phyloP scores from a whole-genome alignment of 2,797 vertebrate species.

The Varecia variegata region DNA sequence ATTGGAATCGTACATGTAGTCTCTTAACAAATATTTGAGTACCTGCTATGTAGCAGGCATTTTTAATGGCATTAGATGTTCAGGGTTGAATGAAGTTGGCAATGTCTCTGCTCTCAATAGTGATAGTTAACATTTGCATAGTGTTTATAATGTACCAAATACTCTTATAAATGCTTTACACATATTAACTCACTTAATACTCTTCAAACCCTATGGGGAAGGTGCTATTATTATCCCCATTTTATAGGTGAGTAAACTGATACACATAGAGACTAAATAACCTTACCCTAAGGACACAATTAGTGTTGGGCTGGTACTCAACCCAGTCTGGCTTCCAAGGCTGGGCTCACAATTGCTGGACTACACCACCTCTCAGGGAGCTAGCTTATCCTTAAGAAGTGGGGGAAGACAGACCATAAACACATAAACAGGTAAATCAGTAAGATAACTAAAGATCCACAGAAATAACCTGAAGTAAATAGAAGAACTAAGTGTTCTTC shows the following conservation, averaged over 20 bases:
- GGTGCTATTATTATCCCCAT: background rate
- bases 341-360: background rate
- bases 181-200: background rate
- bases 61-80: background rate
- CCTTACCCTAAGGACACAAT: background rate
- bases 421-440: background rate
- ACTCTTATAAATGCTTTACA: background rate
- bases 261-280: constrained; percentile 4
- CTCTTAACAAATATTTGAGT: background rate
- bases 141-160: constrained; percentile 12
- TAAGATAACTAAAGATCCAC: background rate
- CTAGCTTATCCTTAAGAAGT: background rate
- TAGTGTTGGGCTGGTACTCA: background rate
- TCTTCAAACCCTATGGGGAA: background rate
- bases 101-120: background rate
- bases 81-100: background rate
- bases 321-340: background rate
- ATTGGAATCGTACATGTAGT: background rate
- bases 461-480: constrained; percentile 11
- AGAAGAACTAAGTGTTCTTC: background rate
- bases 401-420: background rate
- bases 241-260: background rate
- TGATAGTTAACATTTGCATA: background rate
- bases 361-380: background rate
- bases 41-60: background rate